Percentiles rank a stretch among this genome's conserved stretches.
Conservation (phyloP, 2,797 vertebrate genomes). For the Sebastes glaucus region DNA sequence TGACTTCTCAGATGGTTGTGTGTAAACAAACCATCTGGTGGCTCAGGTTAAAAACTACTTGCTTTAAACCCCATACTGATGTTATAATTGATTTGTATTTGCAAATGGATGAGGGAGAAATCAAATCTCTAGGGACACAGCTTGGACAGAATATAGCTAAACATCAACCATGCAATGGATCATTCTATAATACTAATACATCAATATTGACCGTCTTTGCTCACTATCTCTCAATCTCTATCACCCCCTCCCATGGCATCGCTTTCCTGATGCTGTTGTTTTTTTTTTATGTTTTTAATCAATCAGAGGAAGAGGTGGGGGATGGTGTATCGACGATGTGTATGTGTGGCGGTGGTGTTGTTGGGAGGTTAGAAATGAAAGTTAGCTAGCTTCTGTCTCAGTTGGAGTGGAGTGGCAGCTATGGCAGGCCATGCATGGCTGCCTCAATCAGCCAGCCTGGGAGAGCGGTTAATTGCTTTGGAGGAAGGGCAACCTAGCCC, state of each 20-base stretch:
- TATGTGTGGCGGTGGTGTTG: not conserved
- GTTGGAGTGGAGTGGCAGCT: conserved; percentile 40
- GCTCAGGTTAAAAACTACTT: not conserved
- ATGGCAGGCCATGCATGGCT: conserved; percentile 62
- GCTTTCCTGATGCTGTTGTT: not conserved
- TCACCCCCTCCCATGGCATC: not conserved
- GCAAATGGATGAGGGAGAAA: not conserved
- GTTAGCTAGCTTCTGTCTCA: conserved; percentile 28
- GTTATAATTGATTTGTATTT: not conserved
- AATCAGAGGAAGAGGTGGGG: not conserved
- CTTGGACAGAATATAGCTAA: not conserved
- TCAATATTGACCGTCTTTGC: not conserved
- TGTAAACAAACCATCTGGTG: too few species aligned
- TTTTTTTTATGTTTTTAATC: not conserved
- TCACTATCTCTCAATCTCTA: not conserved
- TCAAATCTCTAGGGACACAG: not conserved
- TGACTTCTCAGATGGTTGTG: too few species aligned
- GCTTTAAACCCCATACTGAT: not conserved
- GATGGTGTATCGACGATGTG: not conserved
- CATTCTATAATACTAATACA: not conserved
- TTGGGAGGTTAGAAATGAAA: conserved; percentile 42
- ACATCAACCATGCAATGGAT: not conserved
- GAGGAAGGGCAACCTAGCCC: conserved; percentile 65
- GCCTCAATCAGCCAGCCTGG: conserved; percentile 72
- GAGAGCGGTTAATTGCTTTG: conserved; percentile 80